Conservation (phyloP, 1,140 invertebrate species). For the Lordiphosa mommai region DNA sequence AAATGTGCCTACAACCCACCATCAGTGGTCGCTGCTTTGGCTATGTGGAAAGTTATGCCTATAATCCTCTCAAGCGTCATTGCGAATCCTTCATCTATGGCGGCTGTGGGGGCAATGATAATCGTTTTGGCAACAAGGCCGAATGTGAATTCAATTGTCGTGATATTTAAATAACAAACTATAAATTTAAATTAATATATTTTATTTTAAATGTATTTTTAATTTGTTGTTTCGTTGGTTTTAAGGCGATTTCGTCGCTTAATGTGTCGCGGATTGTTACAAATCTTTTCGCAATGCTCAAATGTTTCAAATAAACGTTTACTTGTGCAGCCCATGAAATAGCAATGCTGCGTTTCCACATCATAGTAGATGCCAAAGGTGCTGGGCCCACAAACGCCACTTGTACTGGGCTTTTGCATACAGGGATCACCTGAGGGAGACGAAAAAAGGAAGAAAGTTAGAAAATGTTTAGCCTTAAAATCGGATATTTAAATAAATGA, state of each 20-base stretch:
- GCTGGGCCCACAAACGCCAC: constrained; percentile 44
- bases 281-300: constrained; percentile 70
- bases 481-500: no score
- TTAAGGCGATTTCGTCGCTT: constrained; percentile 42
- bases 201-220: constrained; percentile 24
- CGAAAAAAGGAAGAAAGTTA: constrained; percentile 6
- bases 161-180: constrained; percentile 39
- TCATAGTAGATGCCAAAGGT: constrained; percentile 69
- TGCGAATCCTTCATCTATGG: constrained; percentile 69
- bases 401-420: constrained; percentile 39
- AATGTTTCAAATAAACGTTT: constrained; percentile 50
- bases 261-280: constrained; percentile 60
- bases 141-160: constrained; percentile 89
- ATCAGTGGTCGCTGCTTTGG: constrained; percentile 66
- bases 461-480: no score
- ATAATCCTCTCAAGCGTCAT: constrained; percentile 60
- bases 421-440: constrained; percentile 38
- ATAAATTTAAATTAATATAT: neutral
- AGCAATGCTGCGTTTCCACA: constrained; percentile 61
- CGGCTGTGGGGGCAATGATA: constrained; percentile 88
- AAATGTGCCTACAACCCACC: constrained; percentile 56
- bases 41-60: constrained; percentile 64
- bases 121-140: constrained; percentile 86
- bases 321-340: constrained; percentile 57
- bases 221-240: constrained; percentile 60